Percentiles rank a stretch among this genome's conserved stretches.
phyloP scores from a whole-genome alignment of 92 coral and sea anemone species.

The Actinostola sp. region DNA sequence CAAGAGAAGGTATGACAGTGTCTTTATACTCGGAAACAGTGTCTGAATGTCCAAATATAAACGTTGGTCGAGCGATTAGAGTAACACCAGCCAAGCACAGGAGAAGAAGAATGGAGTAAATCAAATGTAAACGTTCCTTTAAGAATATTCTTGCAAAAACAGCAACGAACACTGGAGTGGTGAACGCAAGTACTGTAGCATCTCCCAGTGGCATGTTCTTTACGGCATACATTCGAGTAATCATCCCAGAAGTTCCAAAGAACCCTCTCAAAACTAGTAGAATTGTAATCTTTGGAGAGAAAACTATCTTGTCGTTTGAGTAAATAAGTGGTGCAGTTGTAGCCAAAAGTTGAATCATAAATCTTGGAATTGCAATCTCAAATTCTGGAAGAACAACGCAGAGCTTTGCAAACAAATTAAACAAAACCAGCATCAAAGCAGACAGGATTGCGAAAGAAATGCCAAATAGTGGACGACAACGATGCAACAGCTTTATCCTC shows the following conservation, averaged over 20 bases:
- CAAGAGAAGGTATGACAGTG: conserved; percentile 12
- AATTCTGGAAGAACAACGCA: conserved; percentile 41
- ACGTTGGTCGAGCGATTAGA: conserved; percentile 23
- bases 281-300: conserved; percentile 22
- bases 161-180: conserved; percentile 71
- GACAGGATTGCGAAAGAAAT: conserved; percentile 11
- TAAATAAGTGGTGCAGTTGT: conserved; percentile 51
- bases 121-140: conserved; percentile 38
- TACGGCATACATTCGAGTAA: conserved; percentile 54
- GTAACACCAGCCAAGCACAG: conserved; percentile 12
- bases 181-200: conserved; percentile 69
- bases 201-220: conserved; percentile 88
- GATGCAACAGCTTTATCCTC: too few relatives aligned
- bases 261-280: conserved; percentile 45
- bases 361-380: conserved; percentile 46
- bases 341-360: conserved; percentile 35
- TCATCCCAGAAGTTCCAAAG: conserved; percentile 57
- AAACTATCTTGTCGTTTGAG: conserved; percentile 39
- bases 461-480: conserved; percentile 9
- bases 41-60: conserved; percentile 36
- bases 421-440: background rate
- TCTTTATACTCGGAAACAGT: conserved; percentile 16
- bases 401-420: conserved; percentile 18
- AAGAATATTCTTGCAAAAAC: conserved; percentile 66
- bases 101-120: conserved; percentile 3